These are phyloP conservation scores for Coregonus suidteri DNA, from an alignment of 2,797 vertebrate genomes.

Conservation along the genomic window DNA sequence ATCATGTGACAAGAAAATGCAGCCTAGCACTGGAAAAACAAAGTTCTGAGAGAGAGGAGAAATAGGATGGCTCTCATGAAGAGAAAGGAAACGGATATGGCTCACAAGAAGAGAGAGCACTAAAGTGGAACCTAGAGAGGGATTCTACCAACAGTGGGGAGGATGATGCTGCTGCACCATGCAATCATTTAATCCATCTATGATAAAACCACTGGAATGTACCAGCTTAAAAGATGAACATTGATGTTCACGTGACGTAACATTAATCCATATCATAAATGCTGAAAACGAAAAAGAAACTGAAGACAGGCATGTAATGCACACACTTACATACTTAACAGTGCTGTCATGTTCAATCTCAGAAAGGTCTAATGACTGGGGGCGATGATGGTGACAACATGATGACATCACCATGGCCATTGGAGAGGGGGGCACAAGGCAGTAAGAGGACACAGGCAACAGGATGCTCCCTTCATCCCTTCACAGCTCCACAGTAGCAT, in stretches of 20 bases:
- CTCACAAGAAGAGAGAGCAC: slow-evolving; percentile 16
- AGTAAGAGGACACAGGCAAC: too few species aligned
- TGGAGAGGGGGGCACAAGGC: neutral
- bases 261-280: too few species aligned
- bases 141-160: too few species aligned
- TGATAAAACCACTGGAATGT: neutral
- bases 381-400: neutral
- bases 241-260: too few species aligned
- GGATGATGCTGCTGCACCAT: too few species aligned
- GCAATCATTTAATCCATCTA: too few species aligned
- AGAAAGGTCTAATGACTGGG: neutral
- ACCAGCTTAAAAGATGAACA: too few species aligned
- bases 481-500: slow-evolving; percentile 9
- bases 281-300: too few species aligned
- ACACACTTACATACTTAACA: too few species aligned
- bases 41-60: slow-evolving; percentile 44
- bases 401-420: neutral
- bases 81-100: slow-evolving; percentile 37
- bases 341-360: neutral
- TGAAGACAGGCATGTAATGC: too few species aligned
- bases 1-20: slow-evolving; percentile 66
- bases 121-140: neutral
- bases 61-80: neutral
- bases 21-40: slow-evolving; percentile 52
- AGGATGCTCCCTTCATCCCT: slow-evolving; percentile 18